A percentile compares a stretch with the other conserved stretches of the same genome.
These are phyloP conservation scores for Atta cephalotes DNA, from an alignment of 1,140 invertebrate genomes.

Conservation along the genomic window DNA sequence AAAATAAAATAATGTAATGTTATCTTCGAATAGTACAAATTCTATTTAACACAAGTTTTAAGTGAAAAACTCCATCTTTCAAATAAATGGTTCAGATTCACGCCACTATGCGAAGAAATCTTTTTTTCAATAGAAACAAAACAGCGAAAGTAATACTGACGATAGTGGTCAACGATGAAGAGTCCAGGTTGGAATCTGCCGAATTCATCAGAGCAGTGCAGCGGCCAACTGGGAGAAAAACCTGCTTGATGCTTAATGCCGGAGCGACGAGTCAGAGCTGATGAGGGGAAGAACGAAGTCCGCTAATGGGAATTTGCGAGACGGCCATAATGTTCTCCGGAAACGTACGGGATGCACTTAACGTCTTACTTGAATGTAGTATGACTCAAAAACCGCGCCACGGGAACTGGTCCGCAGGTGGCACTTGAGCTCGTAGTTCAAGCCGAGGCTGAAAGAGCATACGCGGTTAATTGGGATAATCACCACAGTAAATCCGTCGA, in stretches of 20 bases:
- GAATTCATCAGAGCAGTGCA: constrained; percentile 3
- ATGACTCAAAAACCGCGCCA: constrained; percentile 39
- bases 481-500: constrained; percentile 41
- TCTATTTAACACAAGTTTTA: neutral
- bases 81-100: neutral
- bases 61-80: neutral
- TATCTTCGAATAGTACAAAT: neutral
- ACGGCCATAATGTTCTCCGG: constrained; percentile 43
- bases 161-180: neutral
- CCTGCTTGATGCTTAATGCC: constrained; percentile 24
- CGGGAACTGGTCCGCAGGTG: constrained; percentile 51
- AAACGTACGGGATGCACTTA: constrained; percentile 66
- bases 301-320: constrained; percentile 69
- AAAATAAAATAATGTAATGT: neutral
- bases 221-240: constrained; percentile 12
- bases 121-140: neutral
- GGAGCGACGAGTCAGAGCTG: constrained; percentile 40
- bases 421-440: constrained; percentile 44
- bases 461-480: constrained; percentile 69
- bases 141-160: constrained; percentile 6
- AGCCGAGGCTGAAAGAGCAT: neutral
- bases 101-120: neutral
- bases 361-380: constrained; percentile 65
- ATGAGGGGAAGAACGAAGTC: constrained; percentile 11
- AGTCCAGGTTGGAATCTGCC: constrained; percentile 29